A percentile compares a stretch with the other conserved stretches of the same genome.
Evolutionary conservation across 2,888 invertebrate genomes (phyloP).

Genomic region (Anoplius nigerrimus): DNA sequence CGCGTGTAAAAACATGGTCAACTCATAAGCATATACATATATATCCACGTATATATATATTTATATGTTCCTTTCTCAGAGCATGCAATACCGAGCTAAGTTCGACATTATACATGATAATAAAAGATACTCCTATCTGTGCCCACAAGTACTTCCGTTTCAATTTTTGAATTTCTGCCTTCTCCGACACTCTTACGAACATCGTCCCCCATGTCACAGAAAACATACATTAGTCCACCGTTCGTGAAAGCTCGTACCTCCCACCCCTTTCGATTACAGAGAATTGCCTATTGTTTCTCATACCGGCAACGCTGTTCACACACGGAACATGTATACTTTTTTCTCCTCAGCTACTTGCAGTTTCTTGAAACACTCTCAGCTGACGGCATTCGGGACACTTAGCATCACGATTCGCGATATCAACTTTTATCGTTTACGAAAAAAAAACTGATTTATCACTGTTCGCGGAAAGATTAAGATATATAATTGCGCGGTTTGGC

Average conservation of each 20-base stretch:
- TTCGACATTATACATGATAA: conserved; percentile 19
- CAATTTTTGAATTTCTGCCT: conserved; percentile 1
- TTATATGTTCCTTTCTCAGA: conserved; percentile 32
- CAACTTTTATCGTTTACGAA: too few relatives aligned
- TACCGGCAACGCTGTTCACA: too few relatives aligned
- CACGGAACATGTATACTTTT: conserved; percentile 15
- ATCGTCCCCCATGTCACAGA: background rate
- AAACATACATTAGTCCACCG: background rate
- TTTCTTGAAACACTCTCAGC: conserved; percentile 46
- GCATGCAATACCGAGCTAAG: conserved; percentile 48
- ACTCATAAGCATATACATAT: conserved; percentile 37
- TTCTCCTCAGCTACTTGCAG: conserved; percentile 36
- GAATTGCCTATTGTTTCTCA: too few relatives aligned
- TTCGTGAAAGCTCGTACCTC: conserved; percentile 12
- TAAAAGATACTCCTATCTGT: background rate
- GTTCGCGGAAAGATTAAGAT: background rate
- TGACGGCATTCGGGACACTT: conserved; percentile 2
- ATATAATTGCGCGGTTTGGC: background rate
- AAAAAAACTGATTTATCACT: background rate
- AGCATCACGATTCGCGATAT: background rate
- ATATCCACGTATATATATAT: conserved; percentile 2
- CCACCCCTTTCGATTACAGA: too few relatives aligned
- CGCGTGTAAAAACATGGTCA: conserved; percentile 37
- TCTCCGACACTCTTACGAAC: background rate
- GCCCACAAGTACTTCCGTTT: background rate